These are phyloP conservation scores for Pachyuromys duprasi DNA, from an alignment of 2,797 vertebrate genomes.

Conservation along the genomic window DNA sequence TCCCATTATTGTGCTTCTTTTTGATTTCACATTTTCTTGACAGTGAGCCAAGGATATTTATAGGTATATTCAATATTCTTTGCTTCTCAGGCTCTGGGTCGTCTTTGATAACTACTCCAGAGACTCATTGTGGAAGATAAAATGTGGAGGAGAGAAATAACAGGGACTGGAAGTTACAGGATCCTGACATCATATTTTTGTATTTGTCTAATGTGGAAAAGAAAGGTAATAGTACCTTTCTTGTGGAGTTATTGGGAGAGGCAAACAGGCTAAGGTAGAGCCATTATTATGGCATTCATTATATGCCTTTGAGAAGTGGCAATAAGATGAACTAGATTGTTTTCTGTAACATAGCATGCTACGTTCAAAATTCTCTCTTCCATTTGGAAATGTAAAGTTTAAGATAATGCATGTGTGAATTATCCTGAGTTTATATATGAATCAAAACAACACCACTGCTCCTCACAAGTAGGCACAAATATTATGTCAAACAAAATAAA, in stretches of 20 bases:
- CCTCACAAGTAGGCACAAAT: neutral
- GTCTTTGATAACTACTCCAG: slow-evolving; percentile 9
- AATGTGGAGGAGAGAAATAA: slow-evolving; percentile 11
- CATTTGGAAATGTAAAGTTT: neutral
- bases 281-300: neutral
- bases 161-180: neutral
- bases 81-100: slow-evolving; percentile 12
- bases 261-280: neutral
- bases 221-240: neutral
- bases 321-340: neutral
- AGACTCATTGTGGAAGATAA: neutral
- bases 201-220: neutral
- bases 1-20: slow-evolving; percentile 8
- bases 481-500: neutral
- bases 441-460: neutral
- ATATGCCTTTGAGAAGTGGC: neutral
- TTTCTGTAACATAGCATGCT: neutral
- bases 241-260: neutral
- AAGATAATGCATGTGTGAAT: neutral
- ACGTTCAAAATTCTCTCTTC: neutral
- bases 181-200: neutral
- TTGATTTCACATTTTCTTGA: slow-evolving; percentile 54
- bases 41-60: slow-evolving; percentile 57
- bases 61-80: slow-evolving; percentile 61
- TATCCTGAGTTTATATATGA: neutral